A percentile compares a stretch with the other conserved stretches of the same genome.
These are phyloP conservation scores for Ceyx margarethae DNA, from an alignment of 2,113 vertebrate genomes.

Conservation along the genomic window DNA sequence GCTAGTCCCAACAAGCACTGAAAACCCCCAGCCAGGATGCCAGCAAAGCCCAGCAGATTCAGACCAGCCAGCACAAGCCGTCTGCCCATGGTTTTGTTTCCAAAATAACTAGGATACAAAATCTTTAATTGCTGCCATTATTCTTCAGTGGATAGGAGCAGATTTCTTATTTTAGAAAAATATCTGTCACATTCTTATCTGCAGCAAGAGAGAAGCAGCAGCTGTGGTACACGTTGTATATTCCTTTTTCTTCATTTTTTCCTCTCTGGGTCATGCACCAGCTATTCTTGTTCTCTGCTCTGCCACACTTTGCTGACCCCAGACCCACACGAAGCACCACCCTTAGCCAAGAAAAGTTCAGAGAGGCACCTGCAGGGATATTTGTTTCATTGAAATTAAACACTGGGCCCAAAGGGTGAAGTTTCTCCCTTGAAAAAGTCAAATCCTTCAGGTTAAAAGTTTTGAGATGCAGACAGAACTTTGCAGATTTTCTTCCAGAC, in stretches of 20 bases:
- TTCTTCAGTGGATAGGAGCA: background rate
- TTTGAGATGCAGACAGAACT: background rate
- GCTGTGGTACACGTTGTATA: background rate
- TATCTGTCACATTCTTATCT: background rate
- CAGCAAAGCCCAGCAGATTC: background rate
- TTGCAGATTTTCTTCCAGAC: background rate
- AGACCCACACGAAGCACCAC: background rate
- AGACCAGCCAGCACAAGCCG: fast-evolving
- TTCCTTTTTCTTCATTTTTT: background rate
- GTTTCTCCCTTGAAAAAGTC: background rate
- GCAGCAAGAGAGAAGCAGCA: background rate
- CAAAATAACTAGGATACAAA: background rate
- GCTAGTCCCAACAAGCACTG: background rate
- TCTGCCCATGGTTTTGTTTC: background rate
- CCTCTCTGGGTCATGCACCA: background rate
- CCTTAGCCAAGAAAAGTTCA: background rate
- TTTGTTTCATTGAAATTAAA: background rate
- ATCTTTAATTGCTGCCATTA: background rate
- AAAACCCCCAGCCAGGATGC: background rate
- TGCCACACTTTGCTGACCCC: background rate
- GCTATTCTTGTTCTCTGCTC: background rate
- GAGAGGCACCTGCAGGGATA: background rate
- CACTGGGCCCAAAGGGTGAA: background rate
- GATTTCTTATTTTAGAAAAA: constrained; percentile 8
- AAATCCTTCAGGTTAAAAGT: background rate